phyloP scores from a whole-genome alignment of 2,797 vertebrate species.

The Hephaestus fuliginosus region DNA sequence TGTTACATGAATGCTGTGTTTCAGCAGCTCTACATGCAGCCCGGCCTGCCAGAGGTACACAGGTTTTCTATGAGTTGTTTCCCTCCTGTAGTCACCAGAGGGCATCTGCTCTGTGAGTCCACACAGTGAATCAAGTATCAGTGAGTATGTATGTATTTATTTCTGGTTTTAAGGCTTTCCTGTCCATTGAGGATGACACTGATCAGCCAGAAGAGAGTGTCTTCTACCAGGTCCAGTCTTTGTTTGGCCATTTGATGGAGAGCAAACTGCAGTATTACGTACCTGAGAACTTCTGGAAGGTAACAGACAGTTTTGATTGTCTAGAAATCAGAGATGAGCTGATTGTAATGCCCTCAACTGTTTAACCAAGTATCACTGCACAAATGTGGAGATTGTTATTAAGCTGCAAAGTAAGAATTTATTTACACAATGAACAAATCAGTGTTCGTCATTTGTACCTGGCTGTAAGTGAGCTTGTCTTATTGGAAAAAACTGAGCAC shows the following conservation, averaged over 20 bases:
- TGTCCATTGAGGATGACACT: constrained; percentile 96
- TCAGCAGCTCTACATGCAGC: constrained; percentile 99
- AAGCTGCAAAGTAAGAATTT: no score
- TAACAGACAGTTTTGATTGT: constrained; percentile 61
- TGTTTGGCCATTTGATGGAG: constrained; percentile 99
- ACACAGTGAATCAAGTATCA: neutral
- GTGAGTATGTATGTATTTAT: neutral
- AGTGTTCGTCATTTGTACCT: no score
- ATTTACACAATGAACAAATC: neutral
- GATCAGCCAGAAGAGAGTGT: constrained; percentile 98
- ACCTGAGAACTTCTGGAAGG: constrained; percentile 99
- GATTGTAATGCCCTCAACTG: neutral
- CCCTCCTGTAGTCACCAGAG: constrained; percentile 10
- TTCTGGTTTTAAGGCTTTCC: constrained; percentile 86
- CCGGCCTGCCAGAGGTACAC: constrained; percentile 96
- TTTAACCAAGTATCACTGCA: neutral
- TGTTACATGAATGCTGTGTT: constrained; percentile 99
- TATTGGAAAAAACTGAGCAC: neutral
- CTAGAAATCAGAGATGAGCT: neutral
- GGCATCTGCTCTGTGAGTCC: constrained; percentile 10
- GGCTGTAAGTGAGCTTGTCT: neutral
- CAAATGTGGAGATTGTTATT: no score
- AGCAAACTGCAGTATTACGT: constrained; percentile 99
- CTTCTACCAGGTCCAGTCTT: constrained; percentile 98
- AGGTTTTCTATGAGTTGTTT: neutral